Evolutionary conservation across 2,113 vertebrate genomes (phyloP).

Genomic region (Lepus timidus): DNA sequence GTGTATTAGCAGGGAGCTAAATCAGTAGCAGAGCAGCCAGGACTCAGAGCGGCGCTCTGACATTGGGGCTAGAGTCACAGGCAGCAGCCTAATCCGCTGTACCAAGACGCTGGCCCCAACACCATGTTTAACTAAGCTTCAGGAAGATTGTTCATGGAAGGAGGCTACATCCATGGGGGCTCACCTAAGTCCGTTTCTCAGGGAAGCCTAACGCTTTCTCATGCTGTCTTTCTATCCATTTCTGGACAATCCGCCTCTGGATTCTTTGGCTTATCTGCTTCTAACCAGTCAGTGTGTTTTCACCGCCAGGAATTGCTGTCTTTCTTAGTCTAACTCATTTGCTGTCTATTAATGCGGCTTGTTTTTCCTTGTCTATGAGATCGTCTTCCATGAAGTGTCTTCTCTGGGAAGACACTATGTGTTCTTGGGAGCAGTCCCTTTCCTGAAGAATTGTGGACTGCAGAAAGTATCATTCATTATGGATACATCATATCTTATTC

Average conservation of each 20-base stretch:
- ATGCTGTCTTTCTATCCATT: fast-evolving
- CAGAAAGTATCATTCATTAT: not conserved
- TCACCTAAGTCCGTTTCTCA: fast-evolving
- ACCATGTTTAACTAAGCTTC: not conserved
- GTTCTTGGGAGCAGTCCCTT: not conserved
- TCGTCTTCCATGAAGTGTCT: not conserved
- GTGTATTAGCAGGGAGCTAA: too few species aligned
- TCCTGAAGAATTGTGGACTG: not conserved
- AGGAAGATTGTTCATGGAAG: not conserved
- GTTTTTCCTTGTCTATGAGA: not conserved
- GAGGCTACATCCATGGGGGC: fast-evolving
- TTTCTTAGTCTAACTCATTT: not conserved
- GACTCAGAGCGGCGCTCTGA: too few species aligned
- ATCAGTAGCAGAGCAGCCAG: too few species aligned
- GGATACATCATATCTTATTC: too few species aligned
- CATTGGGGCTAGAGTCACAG: too few species aligned
- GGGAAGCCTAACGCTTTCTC: not conserved
- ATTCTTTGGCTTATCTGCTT: not conserved
- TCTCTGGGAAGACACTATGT: not conserved
- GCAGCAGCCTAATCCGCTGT: too few species aligned
- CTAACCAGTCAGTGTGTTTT: not conserved
- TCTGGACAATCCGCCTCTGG: fast-evolving
- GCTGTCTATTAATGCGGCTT: not conserved
- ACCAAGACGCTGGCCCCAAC: too few species aligned
- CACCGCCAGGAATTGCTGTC: not conserved